Percentiles rank a stretch among this genome's conserved stretches.
Evolutionary conservation across 2,797 vertebrate genomes (phyloP).

Genomic region (Hemibagrus guttatus): DNA sequence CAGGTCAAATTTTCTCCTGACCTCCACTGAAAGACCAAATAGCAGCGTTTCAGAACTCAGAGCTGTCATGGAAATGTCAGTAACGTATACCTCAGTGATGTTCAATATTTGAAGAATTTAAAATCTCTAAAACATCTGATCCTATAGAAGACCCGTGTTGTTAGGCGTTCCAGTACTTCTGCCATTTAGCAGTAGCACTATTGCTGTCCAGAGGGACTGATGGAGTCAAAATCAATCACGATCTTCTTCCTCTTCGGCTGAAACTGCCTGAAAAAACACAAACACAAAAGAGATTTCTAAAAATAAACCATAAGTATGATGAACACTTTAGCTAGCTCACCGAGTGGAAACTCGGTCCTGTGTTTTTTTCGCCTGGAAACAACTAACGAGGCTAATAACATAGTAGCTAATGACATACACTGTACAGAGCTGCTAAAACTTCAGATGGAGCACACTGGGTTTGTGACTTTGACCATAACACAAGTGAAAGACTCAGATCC

Average conservation of each 20-base stretch:
- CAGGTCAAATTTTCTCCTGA: background rate
- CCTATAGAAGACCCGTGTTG: background rate
- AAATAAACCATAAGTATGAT: background rate
- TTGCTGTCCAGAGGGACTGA: background rate
- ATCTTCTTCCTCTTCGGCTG: conserved; percentile 18
- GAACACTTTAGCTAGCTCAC: background rate
- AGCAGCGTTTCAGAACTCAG: background rate
- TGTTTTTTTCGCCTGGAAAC: background rate
- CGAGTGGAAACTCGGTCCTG: background rate
- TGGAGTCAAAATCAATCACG: conserved; percentile 28
- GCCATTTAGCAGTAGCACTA: background rate
- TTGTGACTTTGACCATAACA: background rate
- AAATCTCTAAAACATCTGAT: background rate
- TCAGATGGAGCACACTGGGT: background rate
- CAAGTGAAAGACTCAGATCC: background rate
- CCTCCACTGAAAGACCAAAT: background rate
- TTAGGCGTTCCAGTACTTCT: background rate
- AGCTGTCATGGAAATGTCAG: background rate
- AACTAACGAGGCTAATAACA: background rate
- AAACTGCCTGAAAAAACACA: conserved; percentile 28
- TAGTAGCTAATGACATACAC: background rate
- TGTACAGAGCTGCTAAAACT: background rate
- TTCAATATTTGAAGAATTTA: background rate
- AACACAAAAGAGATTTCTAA: background rate
- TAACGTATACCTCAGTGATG: background rate